A percentile compares a stretch with the other conserved stretches of the same genome.
These are phyloP conservation scores for Prorops nasuta DNA, from an alignment of 1,140 invertebrate species.

Conservation along the genomic window DNA sequence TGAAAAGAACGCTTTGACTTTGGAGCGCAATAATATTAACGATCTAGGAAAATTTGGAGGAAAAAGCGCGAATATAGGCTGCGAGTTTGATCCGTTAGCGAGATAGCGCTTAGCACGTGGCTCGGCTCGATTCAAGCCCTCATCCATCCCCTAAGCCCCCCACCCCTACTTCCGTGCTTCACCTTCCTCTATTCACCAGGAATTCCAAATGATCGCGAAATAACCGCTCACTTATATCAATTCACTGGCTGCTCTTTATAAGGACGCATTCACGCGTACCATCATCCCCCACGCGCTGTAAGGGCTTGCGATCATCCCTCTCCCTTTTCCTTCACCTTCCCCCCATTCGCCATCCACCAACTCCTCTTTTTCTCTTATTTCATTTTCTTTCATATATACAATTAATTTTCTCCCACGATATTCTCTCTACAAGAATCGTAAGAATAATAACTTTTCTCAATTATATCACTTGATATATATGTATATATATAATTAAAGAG, in stretches of 20 bases:
- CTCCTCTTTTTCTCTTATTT: conserved; percentile 20
- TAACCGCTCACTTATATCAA: conserved; percentile 59
- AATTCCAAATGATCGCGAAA: conserved; percentile 56
- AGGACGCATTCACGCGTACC: conserved; percentile 54
- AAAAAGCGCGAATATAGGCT: no score
- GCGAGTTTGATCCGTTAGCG: conserved; percentile 45
- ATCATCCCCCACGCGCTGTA: conserved; percentile 29
- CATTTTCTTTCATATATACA: neutral
- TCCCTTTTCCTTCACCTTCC: conserved; percentile 12
- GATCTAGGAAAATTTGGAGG: no score
- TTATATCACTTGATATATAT: no score
- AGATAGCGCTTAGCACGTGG: conserved; percentile 24
- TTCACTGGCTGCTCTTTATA: conserved; percentile 53
- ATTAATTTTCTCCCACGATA: neutral
- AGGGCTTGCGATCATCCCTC: conserved; percentile 23
- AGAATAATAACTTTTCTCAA: no score
- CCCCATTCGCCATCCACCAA: conserved; percentile 34
- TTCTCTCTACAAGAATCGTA: no score
- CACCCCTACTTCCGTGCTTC: conserved; percentile 1
- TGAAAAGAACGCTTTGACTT: no score
- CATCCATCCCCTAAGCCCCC: neutral
- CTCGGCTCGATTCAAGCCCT: conserved; percentile 19
- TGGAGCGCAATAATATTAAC: no score
- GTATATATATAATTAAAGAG: no score
- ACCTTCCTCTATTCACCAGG: conserved; percentile 19